A percentile compares a stretch with the other conserved stretches of the same genome.
phyloP scores from a whole-genome alignment of 2,888 invertebrate species.

The Ganaspis brasiliensis region DNA sequence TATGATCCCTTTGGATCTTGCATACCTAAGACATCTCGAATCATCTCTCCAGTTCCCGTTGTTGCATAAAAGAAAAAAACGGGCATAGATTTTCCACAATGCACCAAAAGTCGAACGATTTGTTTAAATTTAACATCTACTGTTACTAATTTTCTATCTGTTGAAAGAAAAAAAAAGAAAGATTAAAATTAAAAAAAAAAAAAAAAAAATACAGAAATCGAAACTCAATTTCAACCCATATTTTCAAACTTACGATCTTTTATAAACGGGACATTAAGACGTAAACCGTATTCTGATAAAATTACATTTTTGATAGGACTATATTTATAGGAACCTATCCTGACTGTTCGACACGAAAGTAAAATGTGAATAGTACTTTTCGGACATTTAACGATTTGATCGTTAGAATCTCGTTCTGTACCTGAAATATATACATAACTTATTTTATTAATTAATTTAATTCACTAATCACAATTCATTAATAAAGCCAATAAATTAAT shows the following conservation, averaged over 20 bases:
- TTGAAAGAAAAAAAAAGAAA: conserved; percentile 45
- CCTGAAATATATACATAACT: too few species aligned
- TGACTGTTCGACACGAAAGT: conserved; percentile 88
- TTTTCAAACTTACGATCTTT: conserved; percentile 77
- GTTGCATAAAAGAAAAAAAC: conserved; percentile 91
- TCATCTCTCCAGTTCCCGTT: conserved; percentile 85
- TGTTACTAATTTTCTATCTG: conserved; percentile 80
- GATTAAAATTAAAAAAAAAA: not conserved
- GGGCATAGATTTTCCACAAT: conserved; percentile 89
- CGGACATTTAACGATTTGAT: conserved; percentile 46
- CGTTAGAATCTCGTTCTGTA: conserved; percentile 44
- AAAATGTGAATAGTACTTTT: conserved; percentile 81
- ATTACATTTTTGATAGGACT: conserved; percentile 88
- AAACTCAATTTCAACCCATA: not conserved
- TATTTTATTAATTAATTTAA: too few species aligned
- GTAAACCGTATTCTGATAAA: conserved; percentile 80
- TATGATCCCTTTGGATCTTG: conserved; percentile 81
- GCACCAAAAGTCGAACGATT: conserved; percentile 88
- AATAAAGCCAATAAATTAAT: too few species aligned
- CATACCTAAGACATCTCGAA: conserved; percentile 89
- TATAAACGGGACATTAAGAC: conserved; percentile 79
- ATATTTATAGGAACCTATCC: conserved; percentile 93
- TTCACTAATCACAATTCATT: too few species aligned
- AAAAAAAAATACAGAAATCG: not conserved
- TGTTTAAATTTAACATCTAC: conserved; percentile 87